Conservation (phyloP, 2,797 vertebrate genomes). For the Sandelia bainsii region DNA sequence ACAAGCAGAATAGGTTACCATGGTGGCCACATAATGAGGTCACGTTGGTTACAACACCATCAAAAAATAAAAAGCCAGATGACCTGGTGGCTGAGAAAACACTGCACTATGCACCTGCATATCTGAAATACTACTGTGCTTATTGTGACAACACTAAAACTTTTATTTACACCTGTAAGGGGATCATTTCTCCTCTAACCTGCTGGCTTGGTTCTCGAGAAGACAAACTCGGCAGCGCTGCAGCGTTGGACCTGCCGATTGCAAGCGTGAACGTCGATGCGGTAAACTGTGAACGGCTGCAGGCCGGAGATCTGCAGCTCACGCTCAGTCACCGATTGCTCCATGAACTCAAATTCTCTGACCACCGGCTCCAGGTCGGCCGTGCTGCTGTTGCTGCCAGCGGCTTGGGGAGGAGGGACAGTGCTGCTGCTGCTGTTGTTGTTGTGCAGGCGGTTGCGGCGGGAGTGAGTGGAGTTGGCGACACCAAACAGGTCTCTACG, state of each 20-base stretch:
- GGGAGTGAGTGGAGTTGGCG: conserved; percentile 86
- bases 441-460: conserved; percentile 39
- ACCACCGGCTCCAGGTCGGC: conserved; percentile 80
- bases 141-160: not conserved
- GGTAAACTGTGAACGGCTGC: conserved; percentile 94
- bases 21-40: not conserved
- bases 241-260: conserved; percentile 93
- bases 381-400: conserved; percentile 76
- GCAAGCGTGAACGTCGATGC: conserved; percentile 96
- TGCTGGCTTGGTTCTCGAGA: conserved; percentile 96
- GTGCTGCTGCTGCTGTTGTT: conserved; percentile 84
- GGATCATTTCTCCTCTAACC: conserved; percentile 78
- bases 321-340: conserved; percentile 88
- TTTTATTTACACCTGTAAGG: not conserved
- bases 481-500: conserved; percentile 89
- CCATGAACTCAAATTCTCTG: conserved; percentile 88
- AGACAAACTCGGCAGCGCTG: conserved; percentile 94
- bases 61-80: not conserved
- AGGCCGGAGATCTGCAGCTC: conserved; percentile 91
- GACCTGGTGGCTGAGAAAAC: not conserved
- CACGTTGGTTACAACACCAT: not conserved
- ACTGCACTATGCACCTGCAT: not conserved
- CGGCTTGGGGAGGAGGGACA: conserved; percentile 47
- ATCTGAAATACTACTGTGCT: not conserved
- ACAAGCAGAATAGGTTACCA: conserved; percentile 5